Evolutionary conservation across 2,113 vertebrate genomes (phyloP).

Genomic region (Pedionomus torquatus): DNA sequence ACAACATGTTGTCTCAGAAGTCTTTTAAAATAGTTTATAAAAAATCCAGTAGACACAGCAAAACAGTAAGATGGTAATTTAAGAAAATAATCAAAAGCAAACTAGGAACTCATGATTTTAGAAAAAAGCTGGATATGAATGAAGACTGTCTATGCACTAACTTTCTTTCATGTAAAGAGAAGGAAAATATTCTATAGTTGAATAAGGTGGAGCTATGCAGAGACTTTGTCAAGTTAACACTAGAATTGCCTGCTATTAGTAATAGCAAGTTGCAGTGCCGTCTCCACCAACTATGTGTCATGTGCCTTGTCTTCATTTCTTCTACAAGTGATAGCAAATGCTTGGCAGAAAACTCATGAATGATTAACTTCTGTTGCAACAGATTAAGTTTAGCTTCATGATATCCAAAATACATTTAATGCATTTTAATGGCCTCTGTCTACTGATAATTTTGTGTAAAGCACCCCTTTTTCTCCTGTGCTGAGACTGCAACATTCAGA

Average conservation of each 20-base stretch:
- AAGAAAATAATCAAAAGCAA: constrained; percentile 43
- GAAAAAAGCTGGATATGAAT: background rate
- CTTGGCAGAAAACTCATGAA: background rate
- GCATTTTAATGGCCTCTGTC: background rate
- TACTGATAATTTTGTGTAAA: background rate
- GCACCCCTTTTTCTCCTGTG: background rate
- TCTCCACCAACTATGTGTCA: background rate
- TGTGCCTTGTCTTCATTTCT: background rate
- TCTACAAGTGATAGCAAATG: background rate
- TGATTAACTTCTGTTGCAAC: background rate
- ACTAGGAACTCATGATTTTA: background rate
- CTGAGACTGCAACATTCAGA: background rate
- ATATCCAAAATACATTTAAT: background rate
- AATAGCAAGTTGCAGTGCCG: background rate
- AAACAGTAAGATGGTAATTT: background rate
- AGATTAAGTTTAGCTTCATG: background rate
- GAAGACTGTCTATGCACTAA: background rate
- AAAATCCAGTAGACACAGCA: constrained; percentile 37
- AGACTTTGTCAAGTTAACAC: background rate
- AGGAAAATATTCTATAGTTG: background rate
- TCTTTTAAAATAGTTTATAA: constrained; percentile 52
- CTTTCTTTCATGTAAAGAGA: background rate
- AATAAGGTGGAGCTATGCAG: background rate
- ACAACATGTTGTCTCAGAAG: background rate
- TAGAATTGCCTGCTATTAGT: background rate